These are phyloP conservation scores for Tiliacea aurago DNA, from an alignment of 2,888 invertebrate species.

Conservation along the genomic window DNA sequence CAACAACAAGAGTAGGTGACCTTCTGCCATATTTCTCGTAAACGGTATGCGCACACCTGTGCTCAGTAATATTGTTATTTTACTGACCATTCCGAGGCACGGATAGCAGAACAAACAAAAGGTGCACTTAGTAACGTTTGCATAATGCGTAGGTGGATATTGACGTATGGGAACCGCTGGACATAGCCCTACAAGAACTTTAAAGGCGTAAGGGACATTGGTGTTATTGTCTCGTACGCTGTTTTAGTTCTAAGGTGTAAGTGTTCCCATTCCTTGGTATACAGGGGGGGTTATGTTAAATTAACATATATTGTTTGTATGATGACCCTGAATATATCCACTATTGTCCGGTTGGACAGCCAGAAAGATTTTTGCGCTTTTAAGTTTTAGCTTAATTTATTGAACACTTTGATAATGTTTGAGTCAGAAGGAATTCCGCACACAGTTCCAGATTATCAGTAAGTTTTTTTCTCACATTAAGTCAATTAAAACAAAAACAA, in stretches of 20 bases:
- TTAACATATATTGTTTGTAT: conserved; percentile 16
- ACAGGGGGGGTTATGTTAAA: conserved; percentile 26
- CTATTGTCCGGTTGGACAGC: not conserved
- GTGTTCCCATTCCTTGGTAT: conserved; percentile 23
- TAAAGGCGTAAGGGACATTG: conserved; percentile 22
- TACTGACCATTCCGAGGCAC: conserved; percentile 35
- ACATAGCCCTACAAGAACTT: conserved; percentile 4
- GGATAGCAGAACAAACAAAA: conserved; percentile 59
- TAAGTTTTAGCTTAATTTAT: too few relatives aligned
- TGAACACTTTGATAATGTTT: not conserved
- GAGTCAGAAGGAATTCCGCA: not conserved
- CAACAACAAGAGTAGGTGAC: conserved; percentile 22
- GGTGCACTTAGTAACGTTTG: conserved; percentile 57
- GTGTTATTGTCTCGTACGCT: not conserved
- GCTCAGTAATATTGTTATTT: conserved; percentile 59
- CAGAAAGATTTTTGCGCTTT: not conserved
- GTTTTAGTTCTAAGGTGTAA: not conserved
- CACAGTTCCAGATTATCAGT: conserved; percentile 2
- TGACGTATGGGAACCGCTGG: conserved; percentile 42
- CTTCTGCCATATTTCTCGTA: conserved; percentile 40
- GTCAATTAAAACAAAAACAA: conserved; percentile 1
- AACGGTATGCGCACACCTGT: conserved; percentile 60
- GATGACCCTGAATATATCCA: not conserved
- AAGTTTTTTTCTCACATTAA: conserved; percentile 24
- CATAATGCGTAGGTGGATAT: conserved; percentile 63